phyloP scores from a whole-genome alignment of 2,888 invertebrate genomes.

The Tanypteryx hageni region DNA sequence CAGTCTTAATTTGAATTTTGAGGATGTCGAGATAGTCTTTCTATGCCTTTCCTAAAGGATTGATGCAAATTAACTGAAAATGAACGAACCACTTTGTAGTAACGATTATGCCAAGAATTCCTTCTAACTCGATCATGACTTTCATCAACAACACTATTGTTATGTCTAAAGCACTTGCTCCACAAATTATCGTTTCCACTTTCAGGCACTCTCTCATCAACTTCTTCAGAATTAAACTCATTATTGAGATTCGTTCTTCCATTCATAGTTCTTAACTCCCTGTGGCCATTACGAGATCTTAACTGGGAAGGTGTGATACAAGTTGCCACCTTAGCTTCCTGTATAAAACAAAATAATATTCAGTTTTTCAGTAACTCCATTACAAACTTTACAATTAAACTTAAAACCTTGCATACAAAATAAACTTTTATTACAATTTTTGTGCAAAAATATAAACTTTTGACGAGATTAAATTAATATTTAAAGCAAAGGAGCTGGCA shows the following conservation, averaged over 20 bases:
- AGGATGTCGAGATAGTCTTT: not conserved
- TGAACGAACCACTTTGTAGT: not conserved
- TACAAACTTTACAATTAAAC: not conserved
- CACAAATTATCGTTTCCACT: not conserved
- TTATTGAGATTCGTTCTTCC: not conserved
- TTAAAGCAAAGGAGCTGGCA: too few relatives aligned
- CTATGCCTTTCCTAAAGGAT: not conserved
- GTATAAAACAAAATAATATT: not conserved
- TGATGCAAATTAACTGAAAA: constrained; percentile 26
- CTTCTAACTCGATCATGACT: not conserved
- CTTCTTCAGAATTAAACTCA: not conserved
- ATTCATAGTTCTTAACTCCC: not conserved
- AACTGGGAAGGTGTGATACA: not conserved
- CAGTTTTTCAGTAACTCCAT: not conserved
- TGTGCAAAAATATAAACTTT: too few relatives aligned
- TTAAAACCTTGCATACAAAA: too few relatives aligned
- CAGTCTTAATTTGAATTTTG: not conserved
- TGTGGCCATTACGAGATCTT: not conserved
- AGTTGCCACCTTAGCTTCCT: not conserved
- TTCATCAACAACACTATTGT: not conserved
- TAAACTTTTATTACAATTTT: too few relatives aligned
- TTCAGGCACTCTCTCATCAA: not conserved
- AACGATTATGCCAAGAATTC: constrained; percentile 8
- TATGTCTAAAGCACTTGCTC: not conserved
- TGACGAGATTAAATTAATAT: too few relatives aligned